Conservation (phyloP, 2,888 invertebrate genomes). For the Drosophila koepferae region DNA sequence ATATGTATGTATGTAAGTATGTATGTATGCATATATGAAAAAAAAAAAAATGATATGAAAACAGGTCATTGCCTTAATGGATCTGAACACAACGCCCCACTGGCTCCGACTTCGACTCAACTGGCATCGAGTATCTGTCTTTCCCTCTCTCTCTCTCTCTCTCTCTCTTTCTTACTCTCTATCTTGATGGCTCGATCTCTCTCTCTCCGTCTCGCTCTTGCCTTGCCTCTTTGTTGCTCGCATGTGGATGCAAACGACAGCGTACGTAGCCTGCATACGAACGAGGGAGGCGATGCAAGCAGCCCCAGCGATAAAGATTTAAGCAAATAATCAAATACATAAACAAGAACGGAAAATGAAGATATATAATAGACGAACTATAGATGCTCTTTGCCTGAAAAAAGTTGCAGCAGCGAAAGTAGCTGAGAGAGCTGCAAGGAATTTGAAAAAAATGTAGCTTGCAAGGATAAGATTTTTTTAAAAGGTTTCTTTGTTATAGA, state of each 20-base stretch:
- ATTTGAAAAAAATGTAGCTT: neutral
- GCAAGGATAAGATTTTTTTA: neutral
- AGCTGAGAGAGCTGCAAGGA: neutral
- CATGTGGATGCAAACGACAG: slow-evolving; percentile 66
- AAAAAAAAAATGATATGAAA: slow-evolving; percentile 76
- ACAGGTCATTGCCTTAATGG: slow-evolving; percentile 84
- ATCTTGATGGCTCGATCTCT: neutral
- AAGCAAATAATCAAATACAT: slow-evolving; percentile 79
- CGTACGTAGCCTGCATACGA: slow-evolving; percentile 74
- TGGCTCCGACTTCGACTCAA: slow-evolving; percentile 25
- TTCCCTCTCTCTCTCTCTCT: neutral
- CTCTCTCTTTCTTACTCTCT: neutral
- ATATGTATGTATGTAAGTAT: slow-evolving; percentile 19
- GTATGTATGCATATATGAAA: slow-evolving; percentile 21
- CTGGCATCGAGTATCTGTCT: slow-evolving; percentile 19
- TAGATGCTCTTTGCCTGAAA: slow-evolving; percentile 33
- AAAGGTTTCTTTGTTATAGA: too few species aligned
- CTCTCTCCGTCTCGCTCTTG: neutral
- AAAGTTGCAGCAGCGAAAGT: too few species aligned
- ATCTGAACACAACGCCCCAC: slow-evolving; percentile 62
- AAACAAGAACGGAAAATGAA: slow-evolving; percentile 54
- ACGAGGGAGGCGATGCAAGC: slow-evolving; percentile 49
- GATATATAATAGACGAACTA: neutral
- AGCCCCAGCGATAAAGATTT: slow-evolving; percentile 80
- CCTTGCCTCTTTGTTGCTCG: slow-evolving; percentile 17